Base-by-base conservation (phyloP, 2,888 invertebrate genomes). In the Xestoiulus laeticollis region DNA sequence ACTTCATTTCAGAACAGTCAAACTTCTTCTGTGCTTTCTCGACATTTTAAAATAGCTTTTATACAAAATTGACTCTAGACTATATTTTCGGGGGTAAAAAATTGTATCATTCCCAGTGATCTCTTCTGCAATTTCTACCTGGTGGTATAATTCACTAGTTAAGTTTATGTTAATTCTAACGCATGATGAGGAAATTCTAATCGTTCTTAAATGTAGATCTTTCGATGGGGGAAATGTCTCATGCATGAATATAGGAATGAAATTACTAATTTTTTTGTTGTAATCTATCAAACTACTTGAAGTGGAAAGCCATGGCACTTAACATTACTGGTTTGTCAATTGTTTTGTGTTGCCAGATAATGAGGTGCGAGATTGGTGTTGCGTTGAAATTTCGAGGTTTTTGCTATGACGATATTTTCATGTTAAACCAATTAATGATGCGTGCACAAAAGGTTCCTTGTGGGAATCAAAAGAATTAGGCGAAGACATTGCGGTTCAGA, bases 241-340 rank as follows among this genome's bases (percentile, higher is more conserved):
- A 68, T 68, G 68, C 22, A 10, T 68, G 22, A 68, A 22, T 26
- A 22, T 26, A 68, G 22, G 68, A 68, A 22, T 22, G 12, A 26
- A 22, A 26, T 68, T 68, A 22, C 68, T 68, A 22, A 48, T 26
- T 68, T 68, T 68, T 68, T 68, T 68, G 22, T 68, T 68, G 22
- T n/a, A n/a, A n/a, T 22, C 59, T 59, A n/a, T 26, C 26, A 68
- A 26, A 26, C 22, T 26, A 22, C 68, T 22, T 68, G 68, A 12
- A 12, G 68, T 68, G 68, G 68, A 68, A 68, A 68, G 22, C 68
- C 68, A 68, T 68, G 68, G 68, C 26, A 68, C 68, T 68, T 26
- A 22, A 22, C 68, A 22, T 68, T 68, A 68, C 68, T 68, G 68
- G 68, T 68, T 68, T 68, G 68, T 68, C 68, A 68, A 68, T 68